Percentiles rank a stretch among this genome's conserved stretches.
These are phyloP conservation scores for Adoxophyes honmai DNA, from an alignment of 1,140 invertebrate species.

Conservation along the genomic window DNA sequence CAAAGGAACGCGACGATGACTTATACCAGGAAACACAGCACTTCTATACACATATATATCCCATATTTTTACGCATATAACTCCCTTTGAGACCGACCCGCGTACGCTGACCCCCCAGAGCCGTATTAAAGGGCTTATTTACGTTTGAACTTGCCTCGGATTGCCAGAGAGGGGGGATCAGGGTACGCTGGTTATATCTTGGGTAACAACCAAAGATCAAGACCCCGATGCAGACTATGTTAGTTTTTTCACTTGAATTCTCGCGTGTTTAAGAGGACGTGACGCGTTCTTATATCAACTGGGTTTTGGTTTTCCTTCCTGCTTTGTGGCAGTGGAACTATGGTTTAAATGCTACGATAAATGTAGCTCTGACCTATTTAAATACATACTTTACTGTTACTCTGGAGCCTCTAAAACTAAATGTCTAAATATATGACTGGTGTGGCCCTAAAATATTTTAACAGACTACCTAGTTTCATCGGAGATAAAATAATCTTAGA, in stretches of 20 bases:
- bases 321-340: no score
- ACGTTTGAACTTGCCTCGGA: neutral
- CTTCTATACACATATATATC: constrained; percentile 1
- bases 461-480: no score
- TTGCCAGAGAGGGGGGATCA: constrained; percentile 13
- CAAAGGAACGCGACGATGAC: constrained; percentile 56
- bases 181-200: constrained; percentile 20
- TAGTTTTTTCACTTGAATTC: neutral
- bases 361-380: no score
- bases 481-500: no score
- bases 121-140: neutral
- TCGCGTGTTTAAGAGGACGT: no score
- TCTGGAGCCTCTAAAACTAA: no score
- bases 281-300: no score
- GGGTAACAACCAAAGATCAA: constrained; percentile 20
- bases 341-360: no score
- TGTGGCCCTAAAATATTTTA: no score
- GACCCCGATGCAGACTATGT: neutral
- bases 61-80: constrained; percentile 52
- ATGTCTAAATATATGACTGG: no score
- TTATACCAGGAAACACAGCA: constrained; percentile 64
- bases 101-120: constrained; percentile 17
- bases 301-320: no score
- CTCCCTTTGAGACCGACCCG: constrained; percentile 32
- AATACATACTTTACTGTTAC: no score